Conservation (phyloP, 2,113 vertebrate species). For the Melospiza georgiana region DNA sequence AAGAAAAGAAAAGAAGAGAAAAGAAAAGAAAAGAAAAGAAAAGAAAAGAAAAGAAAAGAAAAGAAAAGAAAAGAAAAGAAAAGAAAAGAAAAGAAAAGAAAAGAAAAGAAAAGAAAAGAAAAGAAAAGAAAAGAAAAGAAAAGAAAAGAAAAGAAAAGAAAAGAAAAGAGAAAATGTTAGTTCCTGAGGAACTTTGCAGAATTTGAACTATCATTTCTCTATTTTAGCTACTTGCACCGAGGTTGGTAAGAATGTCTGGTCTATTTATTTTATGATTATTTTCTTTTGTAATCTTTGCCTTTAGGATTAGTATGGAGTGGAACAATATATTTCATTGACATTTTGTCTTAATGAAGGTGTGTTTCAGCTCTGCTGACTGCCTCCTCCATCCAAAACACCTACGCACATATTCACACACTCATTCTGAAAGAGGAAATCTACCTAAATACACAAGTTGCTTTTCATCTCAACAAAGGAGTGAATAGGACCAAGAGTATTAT, state of each 20-base stretch:
- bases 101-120: too few relatives aligned
- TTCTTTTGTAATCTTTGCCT: background rate
- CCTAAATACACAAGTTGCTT: background rate
- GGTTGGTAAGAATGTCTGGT: background rate
- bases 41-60: too few relatives aligned
- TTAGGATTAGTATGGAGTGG: background rate
- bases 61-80: too few relatives aligned
- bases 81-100: too few relatives aligned
- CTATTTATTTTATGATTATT: background rate
- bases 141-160: too few relatives aligned
- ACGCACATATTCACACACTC: background rate
- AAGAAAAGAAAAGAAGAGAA: too few relatives aligned
- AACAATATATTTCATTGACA: background rate
- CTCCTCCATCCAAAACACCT: background rate
- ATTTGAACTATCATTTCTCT: background rate
- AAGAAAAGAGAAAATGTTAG: background rate
- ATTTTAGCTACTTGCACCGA: background rate
- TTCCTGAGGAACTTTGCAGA: background rate
- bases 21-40: too few relatives aligned
- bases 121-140: too few relatives aligned
- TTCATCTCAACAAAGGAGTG: background rate
- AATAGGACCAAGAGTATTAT: background rate
- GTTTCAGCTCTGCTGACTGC: background rate
- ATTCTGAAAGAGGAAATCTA: background rate
- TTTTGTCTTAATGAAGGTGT: slow-evolving; percentile 9